A percentile compares a stretch with the other conserved stretches of the same genome.
Evolutionary conservation across 2,113 vertebrate species (phyloP).

Genomic region (Lanius ludovicianus): DNA sequence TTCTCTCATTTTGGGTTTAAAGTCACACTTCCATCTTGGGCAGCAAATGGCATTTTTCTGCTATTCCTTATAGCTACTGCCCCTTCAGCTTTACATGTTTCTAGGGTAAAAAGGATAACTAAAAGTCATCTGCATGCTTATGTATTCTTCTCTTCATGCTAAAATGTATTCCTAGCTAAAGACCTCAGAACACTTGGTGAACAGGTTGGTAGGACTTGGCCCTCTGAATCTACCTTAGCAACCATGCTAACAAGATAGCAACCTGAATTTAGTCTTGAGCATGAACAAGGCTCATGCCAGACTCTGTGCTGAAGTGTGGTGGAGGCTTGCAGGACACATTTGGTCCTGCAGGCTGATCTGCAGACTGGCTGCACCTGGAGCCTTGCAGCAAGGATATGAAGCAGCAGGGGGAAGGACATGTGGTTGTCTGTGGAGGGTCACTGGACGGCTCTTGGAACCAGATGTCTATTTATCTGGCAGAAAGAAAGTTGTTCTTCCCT

Average conservation of each 20-base stretch:
- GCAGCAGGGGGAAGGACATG: not conserved
- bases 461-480: not conserved
- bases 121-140: not conserved
- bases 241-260: not conserved
- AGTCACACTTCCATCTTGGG: not conserved
- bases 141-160: not conserved
- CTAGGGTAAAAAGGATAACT: not conserved
- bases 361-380: not conserved
- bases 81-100: not conserved
- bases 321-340: not conserved
- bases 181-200: not conserved
- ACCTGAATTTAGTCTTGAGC: not conserved
- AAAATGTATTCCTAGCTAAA: not conserved
- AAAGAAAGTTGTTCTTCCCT: not conserved
- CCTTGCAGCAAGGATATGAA: not conserved
- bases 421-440: fast-evolving
- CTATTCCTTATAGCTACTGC: not conserved
- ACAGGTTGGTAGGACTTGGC: not conserved
- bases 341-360: not conserved
- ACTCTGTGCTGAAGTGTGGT: not conserved
- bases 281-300: fast-evolving
- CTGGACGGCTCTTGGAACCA: not conserved
- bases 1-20: not conserved
- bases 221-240: not conserved
- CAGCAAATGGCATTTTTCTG: not conserved